Evolutionary conservation across 2,113 vertebrate genomes (phyloP).

Genomic region (Pachypanchax playfairii): DNA sequence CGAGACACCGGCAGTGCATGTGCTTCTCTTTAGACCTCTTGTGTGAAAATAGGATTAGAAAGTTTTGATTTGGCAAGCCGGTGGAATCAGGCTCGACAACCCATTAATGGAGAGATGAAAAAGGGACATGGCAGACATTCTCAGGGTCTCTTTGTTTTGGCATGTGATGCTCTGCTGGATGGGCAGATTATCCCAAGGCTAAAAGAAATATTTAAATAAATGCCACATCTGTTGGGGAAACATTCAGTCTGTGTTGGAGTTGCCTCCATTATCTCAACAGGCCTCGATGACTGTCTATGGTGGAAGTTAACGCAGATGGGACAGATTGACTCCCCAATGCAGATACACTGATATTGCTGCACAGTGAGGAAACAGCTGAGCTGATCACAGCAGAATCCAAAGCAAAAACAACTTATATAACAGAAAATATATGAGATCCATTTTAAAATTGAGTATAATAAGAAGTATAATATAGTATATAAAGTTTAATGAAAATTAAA

Average conservation of each 20-base stretch:
- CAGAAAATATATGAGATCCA: too few relatives aligned
- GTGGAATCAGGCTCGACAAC: conserved; percentile 50
- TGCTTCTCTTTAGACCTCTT: conserved; percentile 40
- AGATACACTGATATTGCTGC: conserved; percentile 7
- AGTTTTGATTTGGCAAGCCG: conserved; percentile 63
- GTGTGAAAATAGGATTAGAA: conserved; percentile 60
- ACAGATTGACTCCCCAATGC: conserved; percentile 21
- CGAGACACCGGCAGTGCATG: too few relatives aligned
- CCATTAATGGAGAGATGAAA: conserved; percentile 66
- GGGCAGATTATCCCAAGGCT: conserved; percentile 75
- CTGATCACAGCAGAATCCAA: conserved; percentile 2
- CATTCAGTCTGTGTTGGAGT: conserved; percentile 61
- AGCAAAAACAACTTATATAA: too few relatives aligned
- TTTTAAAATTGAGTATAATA: too few relatives aligned
- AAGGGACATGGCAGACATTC: conserved; percentile 60
- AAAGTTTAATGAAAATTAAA: too few relatives aligned
- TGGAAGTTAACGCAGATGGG: conserved; percentile 38
- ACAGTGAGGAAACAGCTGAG: conserved; percentile 9
- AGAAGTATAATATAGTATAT: too few relatives aligned
- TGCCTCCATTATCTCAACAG: conserved; percentile 56
- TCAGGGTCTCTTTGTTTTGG: conserved; percentile 75
- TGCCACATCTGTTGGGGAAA: conserved; percentile 73
- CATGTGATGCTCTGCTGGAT: conserved; percentile 64
- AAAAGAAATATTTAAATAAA: conserved; percentile 75
- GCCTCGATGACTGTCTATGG: conserved; percentile 8